Evolutionary conservation across 2,113 vertebrate genomes (phyloP).

Genomic region (Jaculus jaculus): DNA sequence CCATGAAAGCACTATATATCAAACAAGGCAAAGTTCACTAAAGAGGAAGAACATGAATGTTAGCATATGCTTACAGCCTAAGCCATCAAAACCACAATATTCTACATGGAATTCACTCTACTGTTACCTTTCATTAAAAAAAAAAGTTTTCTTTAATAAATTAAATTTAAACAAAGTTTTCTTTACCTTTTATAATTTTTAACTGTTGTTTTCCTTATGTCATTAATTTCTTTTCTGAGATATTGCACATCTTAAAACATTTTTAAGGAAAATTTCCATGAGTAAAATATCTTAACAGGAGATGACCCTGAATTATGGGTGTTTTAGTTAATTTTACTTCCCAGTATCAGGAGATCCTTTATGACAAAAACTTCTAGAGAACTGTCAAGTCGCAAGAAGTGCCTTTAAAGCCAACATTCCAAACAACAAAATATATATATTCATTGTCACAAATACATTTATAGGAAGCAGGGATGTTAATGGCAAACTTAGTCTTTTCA

Average conservation of each 20-base stretch:
- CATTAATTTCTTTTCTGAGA: background rate
- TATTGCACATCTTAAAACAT: background rate
- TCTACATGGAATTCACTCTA: background rate
- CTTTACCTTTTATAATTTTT: background rate
- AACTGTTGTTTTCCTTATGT: background rate
- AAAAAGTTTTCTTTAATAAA: no score
- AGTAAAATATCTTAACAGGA: background rate
- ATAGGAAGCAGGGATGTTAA: background rate
- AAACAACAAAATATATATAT: background rate
- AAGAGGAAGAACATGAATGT: conserved; percentile 23
- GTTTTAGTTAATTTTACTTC: background rate
- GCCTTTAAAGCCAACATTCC: background rate
- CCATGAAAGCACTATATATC: background rate
- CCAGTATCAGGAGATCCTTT: background rate
- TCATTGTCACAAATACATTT: background rate
- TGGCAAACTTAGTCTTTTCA: background rate
- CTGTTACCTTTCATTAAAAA: no score
- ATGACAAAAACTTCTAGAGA: background rate
- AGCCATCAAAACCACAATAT: background rate
- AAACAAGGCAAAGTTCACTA: background rate
- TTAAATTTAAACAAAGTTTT: background rate
- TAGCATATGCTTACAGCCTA: background rate
- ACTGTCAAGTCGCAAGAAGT: background rate
- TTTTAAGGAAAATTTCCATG: background rate
- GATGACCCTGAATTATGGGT: background rate